Percentiles rank a stretch among this genome's conserved stretches.
phyloP scores from a whole-genome alignment of 2,888 invertebrate genomes.

The Watsonalla binaria region DNA sequence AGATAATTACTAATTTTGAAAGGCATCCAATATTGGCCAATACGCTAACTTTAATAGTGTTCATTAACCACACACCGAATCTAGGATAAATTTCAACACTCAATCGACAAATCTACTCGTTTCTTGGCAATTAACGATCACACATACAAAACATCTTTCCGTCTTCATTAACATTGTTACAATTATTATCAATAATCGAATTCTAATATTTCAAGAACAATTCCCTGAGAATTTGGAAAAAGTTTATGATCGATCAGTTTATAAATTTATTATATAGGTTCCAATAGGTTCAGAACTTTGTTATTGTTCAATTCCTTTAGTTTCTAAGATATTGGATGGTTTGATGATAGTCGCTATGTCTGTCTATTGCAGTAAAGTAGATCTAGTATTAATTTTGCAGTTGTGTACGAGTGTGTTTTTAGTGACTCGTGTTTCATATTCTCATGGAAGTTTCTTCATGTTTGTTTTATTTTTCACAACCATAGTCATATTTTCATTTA shows the following conservation, averaged over 20 bases:
- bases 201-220: too few species aligned
- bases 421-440: not conserved
- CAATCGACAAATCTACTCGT: not conserved
- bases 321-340: too few species aligned
- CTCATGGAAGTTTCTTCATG: conserved; percentile 1
- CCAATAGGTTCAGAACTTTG: too few species aligned
- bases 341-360: too few species aligned
- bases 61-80: not conserved
- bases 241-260: too few species aligned
- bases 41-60: conserved; percentile 13
- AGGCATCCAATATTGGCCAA: conserved; percentile 62
- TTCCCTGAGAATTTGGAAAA: too few species aligned
- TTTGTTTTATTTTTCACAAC: not conserved
- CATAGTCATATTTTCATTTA: not conserved
- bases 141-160: not conserved
- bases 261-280: too few species aligned
- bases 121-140: not conserved
- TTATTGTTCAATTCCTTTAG: too few species aligned
- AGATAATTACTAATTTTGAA: conserved; percentile 37
- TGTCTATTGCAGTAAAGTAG: too few species aligned
- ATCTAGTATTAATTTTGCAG: not conserved
- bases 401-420: not conserved
- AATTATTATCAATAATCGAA: not conserved
- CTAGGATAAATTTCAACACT: not conserved
- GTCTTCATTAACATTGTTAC: not conserved